Conservation (phyloP, 2,888 invertebrate genomes). For the Hypomecis atomaria region DNA sequence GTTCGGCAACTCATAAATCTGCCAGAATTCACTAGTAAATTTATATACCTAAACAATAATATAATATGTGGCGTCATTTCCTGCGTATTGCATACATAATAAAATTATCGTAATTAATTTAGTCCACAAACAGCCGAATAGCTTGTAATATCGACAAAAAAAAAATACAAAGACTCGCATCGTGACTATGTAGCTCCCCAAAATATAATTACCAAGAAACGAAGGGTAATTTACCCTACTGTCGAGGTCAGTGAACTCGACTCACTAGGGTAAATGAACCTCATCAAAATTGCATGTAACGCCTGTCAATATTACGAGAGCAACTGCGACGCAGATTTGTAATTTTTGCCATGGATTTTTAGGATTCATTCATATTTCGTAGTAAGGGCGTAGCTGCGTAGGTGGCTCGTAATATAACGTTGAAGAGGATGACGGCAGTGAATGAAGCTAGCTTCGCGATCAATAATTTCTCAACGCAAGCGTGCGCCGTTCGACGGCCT, state of each 20-base stretch:
- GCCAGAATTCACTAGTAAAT: too few species aligned
- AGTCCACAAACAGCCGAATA: neutral
- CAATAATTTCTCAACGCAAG: slow-evolving; percentile 28
- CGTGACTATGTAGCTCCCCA: slow-evolving; percentile 28
- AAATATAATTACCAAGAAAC: slow-evolving; percentile 47
- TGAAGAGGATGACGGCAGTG: slow-evolving; percentile 21
- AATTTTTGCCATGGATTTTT: neutral
- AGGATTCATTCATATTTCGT: neutral
- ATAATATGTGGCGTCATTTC: too few species aligned
- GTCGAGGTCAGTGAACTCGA: slow-evolving; percentile 52
- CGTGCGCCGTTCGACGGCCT: slow-evolving; percentile 25
- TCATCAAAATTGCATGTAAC: slow-evolving; percentile 30
- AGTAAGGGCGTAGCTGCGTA: slow-evolving; percentile 13
- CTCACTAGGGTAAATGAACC: slow-evolving; percentile 40
- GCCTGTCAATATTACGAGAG: slow-evolving; percentile 23
- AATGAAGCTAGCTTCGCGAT: slow-evolving; percentile 26
- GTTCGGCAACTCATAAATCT: too few species aligned
- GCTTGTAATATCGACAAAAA: neutral
- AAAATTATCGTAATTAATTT: too few species aligned
- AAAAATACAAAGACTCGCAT: neutral
- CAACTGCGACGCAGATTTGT: slow-evolving; percentile 5
- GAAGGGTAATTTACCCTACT: slow-evolving; percentile 54
- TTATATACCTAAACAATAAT: too few species aligned
- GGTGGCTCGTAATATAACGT: slow-evolving; percentile 10
- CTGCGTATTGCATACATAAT: too few species aligned